Base-by-base conservation (phyloP, 2,797 vertebrate species). In the Acestrorhynchus altus region DNA sequence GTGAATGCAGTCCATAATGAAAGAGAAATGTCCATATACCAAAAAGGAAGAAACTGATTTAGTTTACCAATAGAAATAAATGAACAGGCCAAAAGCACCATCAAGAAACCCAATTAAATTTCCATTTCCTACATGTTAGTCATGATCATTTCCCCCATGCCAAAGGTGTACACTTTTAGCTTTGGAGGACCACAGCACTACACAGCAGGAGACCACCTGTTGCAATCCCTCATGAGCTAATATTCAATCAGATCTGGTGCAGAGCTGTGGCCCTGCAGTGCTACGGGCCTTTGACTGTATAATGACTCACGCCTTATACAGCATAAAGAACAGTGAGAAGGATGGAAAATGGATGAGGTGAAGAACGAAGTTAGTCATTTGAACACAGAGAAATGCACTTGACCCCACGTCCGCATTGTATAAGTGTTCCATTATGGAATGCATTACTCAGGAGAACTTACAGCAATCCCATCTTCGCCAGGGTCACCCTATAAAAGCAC, bases 381-480 rank as follows among this genome's bases (percentile, higher is more conserved):
- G 67, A 59, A 69, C 57, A 46, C 1, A 28, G 11, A 44, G 44
- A 81, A 66, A 65, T 65, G 70, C 74, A 44, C 70, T 79, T 83
- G 69, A 79, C 56, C 71, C 35, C 59, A 56, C 51, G 52, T 52
- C 68, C 74, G 39, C 60, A 57, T 57, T 52, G 39, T 72, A 52
- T 60, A 73, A 61, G 47, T 64, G 60, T 56, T 61, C 63, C 42
- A 72, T 76, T 77, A 60, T 56, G 54, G 76, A 52, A 80, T 51
- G 54, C 24, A 66, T 60, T 74, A 60, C 52, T 64, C 72, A 59
- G 20, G 57, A 46, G 1, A 28, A 95, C 97, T 95, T 90, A 99
- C 97, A 0, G 92, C 88, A 80, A 92, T 97, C 49, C 98, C 97
- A 0, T 98, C 96, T 89, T 97, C 95, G 0, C 98, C 98, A 2